phyloP scores from a whole-genome alignment of 2,888 invertebrate species.

The Autographa pulchrina region DNA sequence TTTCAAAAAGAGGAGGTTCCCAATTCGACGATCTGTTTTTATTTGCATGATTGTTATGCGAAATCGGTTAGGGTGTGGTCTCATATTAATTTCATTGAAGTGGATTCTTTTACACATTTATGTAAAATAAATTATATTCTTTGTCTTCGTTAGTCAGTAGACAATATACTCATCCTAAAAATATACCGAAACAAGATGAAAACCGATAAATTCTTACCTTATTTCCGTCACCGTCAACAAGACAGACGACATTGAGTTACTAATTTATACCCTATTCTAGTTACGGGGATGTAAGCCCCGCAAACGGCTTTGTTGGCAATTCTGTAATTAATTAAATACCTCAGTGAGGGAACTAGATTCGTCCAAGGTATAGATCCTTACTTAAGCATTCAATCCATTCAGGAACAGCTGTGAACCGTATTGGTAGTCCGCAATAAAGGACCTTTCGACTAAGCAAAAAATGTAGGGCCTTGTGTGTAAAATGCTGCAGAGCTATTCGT shows the following conservation, averaged over 20 bases:
- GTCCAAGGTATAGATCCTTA: slow-evolving; percentile 19
- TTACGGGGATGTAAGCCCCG: slow-evolving; percentile 41
- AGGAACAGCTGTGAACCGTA: slow-evolving; percentile 21
- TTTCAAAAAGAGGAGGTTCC: too few relatives aligned
- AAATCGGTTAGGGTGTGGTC: too few relatives aligned
- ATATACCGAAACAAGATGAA: background rate
- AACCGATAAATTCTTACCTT: background rate
- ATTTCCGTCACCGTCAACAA: slow-evolving; percentile 1
- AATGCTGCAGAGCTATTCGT: background rate
- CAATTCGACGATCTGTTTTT: too few relatives aligned
- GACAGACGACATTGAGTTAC: slow-evolving; percentile 31
- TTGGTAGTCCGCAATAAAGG: background rate
- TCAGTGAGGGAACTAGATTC: slow-evolving; percentile 53
- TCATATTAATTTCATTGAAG: too few relatives aligned
- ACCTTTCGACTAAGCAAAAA: background rate
- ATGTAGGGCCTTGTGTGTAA: background rate
- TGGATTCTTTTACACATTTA: too few relatives aligned
- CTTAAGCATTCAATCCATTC: slow-evolving; percentile 19
- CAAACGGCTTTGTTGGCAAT: slow-evolving; percentile 53
- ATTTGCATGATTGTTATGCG: too few relatives aligned
- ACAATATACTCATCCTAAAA: background rate
- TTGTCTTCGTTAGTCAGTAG: too few relatives aligned
- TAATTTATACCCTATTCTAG: slow-evolving; percentile 36
- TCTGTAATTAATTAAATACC: slow-evolving; percentile 67
- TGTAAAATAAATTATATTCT: too few relatives aligned